Percentiles rank a stretch among this genome's conserved stretches.
Evolutionary conservation across 1,140 invertebrate genomes (phyloP).

Genomic region (Neodiprion lecontei): DNA sequence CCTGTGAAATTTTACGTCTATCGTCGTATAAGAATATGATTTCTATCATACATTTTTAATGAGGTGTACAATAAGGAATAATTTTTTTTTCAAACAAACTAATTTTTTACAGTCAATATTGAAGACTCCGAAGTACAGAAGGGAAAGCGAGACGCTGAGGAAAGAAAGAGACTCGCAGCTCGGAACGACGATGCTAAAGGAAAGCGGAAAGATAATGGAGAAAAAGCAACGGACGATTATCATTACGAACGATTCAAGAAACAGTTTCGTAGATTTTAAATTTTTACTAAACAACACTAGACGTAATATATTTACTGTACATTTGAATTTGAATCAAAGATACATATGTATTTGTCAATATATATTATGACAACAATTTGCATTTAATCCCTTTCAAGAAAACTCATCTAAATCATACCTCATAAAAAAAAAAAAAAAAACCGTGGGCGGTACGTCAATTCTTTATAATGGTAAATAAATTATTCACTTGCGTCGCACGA

Average conservation of each 20-base stretch:
- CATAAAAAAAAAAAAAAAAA: too few relatives aligned
- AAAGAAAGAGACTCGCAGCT: conserved; percentile 61
- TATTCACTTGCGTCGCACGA: too few relatives aligned
- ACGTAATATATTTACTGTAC: neutral
- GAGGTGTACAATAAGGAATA: neutral
- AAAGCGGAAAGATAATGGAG: conserved; percentile 75
- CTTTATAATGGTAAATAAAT: too few relatives aligned
- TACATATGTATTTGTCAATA: too few relatives aligned
- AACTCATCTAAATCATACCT: too few relatives aligned
- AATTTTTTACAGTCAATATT: conserved; percentile 76
- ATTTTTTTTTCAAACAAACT: conserved; percentile 15
- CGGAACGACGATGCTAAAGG: conserved; percentile 67
- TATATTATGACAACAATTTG: too few relatives aligned
- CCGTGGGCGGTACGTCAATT: too few relatives aligned
- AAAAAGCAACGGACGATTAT: conserved; percentile 96
- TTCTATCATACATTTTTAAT: conserved; percentile 6
- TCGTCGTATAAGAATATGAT: conserved; percentile 15
- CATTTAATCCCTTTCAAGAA: too few relatives aligned
- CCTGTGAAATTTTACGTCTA: too few relatives aligned
- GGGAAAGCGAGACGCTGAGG: conserved; percentile 63
- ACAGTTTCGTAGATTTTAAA: conserved; percentile 89
- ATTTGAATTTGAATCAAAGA: neutral
- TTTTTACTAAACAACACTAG: neutral
- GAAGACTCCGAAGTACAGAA: conserved; percentile 72
- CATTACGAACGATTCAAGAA: conserved; percentile 97